These are phyloP conservation scores for Hermaeophaga mercurialis DNA, from an alignment of 2,888 invertebrate genomes.

Conservation along the genomic window DNA sequence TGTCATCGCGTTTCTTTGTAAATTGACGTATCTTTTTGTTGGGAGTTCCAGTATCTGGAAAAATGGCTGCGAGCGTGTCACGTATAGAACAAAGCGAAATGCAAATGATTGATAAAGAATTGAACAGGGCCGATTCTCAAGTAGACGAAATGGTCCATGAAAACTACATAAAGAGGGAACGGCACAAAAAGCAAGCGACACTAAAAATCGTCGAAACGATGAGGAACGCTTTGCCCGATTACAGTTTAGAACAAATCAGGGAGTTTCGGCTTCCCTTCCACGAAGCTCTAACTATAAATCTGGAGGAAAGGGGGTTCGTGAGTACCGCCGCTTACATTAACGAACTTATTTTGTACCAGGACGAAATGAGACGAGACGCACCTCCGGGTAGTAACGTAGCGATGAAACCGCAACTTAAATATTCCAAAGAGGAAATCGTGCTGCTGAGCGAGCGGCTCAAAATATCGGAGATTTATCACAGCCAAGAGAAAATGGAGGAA, in stretches of 20 bases:
- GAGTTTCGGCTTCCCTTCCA: constrained; percentile 62
- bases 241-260: constrained; percentile 51
- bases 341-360: constrained; percentile 64
- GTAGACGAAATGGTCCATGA: too few relatives aligned
- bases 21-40: too few relatives aligned
- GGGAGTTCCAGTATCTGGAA: too few relatives aligned
- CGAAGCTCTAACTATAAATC: constrained; percentile 62
- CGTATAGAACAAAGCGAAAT: too few relatives aligned
- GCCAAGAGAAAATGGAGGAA: constrained; percentile 33
- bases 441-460: constrained; percentile 33
- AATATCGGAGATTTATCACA: constrained; percentile 42
- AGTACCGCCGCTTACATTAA: constrained; percentile 61
- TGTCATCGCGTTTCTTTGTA: too few relatives aligned
- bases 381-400: constrained; percentile 61
- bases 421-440: constrained; percentile 48
- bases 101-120: too few relatives aligned
- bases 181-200: background rate
- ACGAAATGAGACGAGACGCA: constrained; percentile 58
- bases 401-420: constrained; percentile 49
- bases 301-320: constrained; percentile 60
- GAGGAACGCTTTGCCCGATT: constrained; percentile 50
- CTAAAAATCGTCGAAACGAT: constrained; percentile 42
- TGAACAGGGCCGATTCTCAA: too few relatives aligned
- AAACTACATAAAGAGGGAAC: background rate
- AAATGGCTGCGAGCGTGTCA: too few relatives aligned